Evolutionary conservation across 1,140 invertebrate species (phyloP), one percentile per base, ranked within the genome.

Genomic region (Pogonomyrmex californicus): DNA sequence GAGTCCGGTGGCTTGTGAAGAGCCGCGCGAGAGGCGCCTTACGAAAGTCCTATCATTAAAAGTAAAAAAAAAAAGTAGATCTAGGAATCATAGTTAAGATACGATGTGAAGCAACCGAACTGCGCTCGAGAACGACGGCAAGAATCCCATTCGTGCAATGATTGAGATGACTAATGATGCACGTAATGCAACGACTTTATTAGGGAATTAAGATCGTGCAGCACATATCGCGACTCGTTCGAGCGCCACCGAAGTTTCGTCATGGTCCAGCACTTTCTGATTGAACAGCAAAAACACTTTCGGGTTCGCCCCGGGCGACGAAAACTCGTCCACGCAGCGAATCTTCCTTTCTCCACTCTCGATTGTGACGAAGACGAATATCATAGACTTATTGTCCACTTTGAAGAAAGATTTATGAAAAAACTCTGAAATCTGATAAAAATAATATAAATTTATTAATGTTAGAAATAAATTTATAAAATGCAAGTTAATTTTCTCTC

Each of bases 341-440:
- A 63, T 82, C 76, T 49, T 82, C 85, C 85, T 86, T 86, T 86
- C 85, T 86, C 85, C 77, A 49, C 44, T 85, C 81, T 51, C 36
- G 51, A 86, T 82, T 54, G n/a, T 62, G n/a, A 10, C 9, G 63
- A 86, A 47, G 36, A 47, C 10, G 17, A 38, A 30, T 51, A 12
- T 49, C 65, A 14, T 14, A 17, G 1, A 33, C 23, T 10, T 12
- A 60, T 58, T 33, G 23, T 7, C 38, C 10, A 10, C 9, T 71
- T 71, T 9, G 9, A 60, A 23, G 41, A 14, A 47, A 33, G 6
- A 41, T 44, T 54, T 49, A 30, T n/a, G 10, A n/a, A 10, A 70
- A 79, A 58, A 12, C 0, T 2, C 12, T 62, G 7, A 47, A 44
- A 41, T 79, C 9, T 51, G 38, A 78, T 76, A n/a, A 51, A 77